Conservation (phyloP, 2,113 vertebrate species). For the Anser brachyrhynchus region DNA sequence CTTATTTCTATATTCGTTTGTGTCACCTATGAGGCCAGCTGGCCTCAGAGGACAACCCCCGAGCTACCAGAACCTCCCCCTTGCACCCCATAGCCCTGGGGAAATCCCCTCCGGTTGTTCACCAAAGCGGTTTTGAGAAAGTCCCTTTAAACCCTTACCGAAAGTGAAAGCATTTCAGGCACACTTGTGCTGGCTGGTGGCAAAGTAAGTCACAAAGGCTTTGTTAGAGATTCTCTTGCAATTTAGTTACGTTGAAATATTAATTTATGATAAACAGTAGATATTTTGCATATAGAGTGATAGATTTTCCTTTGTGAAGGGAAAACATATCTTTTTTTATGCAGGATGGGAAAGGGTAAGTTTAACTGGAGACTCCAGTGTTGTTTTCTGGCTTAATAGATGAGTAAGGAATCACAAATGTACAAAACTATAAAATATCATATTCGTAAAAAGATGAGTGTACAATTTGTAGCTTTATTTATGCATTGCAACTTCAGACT, state of each 20-base stretch:
- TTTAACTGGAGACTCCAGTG: background rate
- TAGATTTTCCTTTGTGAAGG: background rate
- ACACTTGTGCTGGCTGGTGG: background rate
- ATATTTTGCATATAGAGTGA: background rate
- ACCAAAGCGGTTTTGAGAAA: background rate
- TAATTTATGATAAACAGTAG: background rate
- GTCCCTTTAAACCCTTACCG: background rate
- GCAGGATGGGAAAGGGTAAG: background rate
- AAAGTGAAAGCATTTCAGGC: background rate
- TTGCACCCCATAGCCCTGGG: background rate
- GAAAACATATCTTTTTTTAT: background rate
- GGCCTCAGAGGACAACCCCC: background rate
- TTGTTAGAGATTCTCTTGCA: background rate
- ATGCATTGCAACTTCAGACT: background rate
- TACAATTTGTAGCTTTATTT: background rate
- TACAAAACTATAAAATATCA: background rate
- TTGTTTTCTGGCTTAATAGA: background rate
- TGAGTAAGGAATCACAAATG: background rate
- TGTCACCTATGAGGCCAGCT: background rate
- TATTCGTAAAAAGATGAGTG: background rate
- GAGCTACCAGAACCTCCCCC: background rate
- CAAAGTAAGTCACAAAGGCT: background rate
- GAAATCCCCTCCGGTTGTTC: background rate
- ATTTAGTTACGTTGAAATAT: background rate
- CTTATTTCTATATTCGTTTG: background rate